These are phyloP conservation scores for Salpingus planirostris DNA, from an alignment of 2,888 invertebrate species.

Conservation along the genomic window DNA sequence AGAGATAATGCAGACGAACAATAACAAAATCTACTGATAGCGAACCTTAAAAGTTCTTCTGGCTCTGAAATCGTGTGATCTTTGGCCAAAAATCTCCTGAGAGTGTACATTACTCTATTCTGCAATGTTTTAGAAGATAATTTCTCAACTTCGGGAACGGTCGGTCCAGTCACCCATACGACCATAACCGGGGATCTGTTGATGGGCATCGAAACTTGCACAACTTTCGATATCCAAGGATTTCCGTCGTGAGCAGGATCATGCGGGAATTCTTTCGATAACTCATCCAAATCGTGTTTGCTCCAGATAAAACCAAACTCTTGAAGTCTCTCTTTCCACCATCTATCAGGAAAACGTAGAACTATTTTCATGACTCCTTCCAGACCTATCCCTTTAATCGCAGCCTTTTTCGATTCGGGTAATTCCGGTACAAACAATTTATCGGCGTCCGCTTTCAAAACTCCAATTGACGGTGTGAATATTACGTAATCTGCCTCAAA, in stretches of 20 bases:
- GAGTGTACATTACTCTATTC: conserved; percentile 42
- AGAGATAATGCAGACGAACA: conserved; percentile 8
- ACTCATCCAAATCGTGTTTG: conserved; percentile 18
- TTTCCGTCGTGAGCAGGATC: conserved; percentile 20
- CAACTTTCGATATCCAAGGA: conserved; percentile 16
- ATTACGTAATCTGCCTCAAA: conserved; percentile 53
- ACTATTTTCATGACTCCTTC: conserved; percentile 22
- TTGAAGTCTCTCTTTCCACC: conserved; percentile 17
- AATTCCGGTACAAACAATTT: conserved; percentile 20
- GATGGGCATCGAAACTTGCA: conserved; percentile 9
- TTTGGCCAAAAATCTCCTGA: conserved; percentile 46
- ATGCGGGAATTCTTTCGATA: conserved; percentile 22
- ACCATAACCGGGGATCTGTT: conserved; percentile 50
- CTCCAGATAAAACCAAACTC: conserved; percentile 20
- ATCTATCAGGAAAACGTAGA: conserved; percentile 18
- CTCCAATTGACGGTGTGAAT: conserved; percentile 42
- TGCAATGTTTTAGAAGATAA: conserved; percentile 45
- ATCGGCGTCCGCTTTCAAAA: conserved; percentile 20
- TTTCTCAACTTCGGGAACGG: conserved; percentile 54
- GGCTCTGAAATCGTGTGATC: conserved; percentile 43
- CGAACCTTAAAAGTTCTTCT: conserved; percentile 24
- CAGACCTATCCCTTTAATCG: conserved; percentile 22
- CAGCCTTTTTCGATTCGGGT: conserved; percentile 19
- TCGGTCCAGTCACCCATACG: conserved; percentile 57
- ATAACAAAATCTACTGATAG: conserved; percentile 1